A percentile compares a stretch with the other conserved stretches of the same genome.
These are phyloP conservation scores for Carcinoscorpius rotundicauda DNA, from an alignment of 1,140 invertebrate genomes.

Conservation along the genomic window DNA sequence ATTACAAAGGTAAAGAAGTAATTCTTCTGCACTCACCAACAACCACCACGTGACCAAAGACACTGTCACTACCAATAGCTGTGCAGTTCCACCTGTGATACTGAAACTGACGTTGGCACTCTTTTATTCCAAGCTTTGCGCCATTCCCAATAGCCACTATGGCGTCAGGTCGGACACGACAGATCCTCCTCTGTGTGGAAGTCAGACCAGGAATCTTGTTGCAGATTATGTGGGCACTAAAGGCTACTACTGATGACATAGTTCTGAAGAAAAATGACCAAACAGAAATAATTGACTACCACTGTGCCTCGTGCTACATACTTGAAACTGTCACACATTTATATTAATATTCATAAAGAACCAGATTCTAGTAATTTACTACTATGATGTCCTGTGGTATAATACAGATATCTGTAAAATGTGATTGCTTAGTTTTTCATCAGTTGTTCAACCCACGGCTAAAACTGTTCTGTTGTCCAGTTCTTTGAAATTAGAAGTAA, in stretches of 20 bases:
- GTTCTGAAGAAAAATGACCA: slow-evolving; percentile 7
- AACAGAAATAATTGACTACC: no score
- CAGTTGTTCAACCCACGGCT: no score
- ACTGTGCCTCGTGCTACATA: no score
- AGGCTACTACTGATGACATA: slow-evolving; percentile 24
- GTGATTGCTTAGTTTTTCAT: no score
- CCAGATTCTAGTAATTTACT: no score
- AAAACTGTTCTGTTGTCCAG: no score
- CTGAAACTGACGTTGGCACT: slow-evolving; percentile 75
- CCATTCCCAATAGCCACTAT: slow-evolving; percentile 37
- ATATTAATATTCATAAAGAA: no score
- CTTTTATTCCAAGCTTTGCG: slow-evolving; percentile 44
- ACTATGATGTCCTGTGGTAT: no score
- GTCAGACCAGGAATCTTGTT: slow-evolving; percentile 34
- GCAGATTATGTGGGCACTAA: slow-evolving; percentile 28
- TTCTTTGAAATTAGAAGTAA: no score
- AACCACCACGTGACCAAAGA: slow-evolving; percentile 40
- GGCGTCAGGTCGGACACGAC: slow-evolving; percentile 39
- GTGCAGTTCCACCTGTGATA: slow-evolving; percentile 85
- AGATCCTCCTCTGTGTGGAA: slow-evolving; percentile 39
- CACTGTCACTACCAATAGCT: slow-evolving; percentile 24
- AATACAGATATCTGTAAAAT: no score
- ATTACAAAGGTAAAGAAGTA: no score
- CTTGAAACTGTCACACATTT: no score
- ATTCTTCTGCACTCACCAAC: slow-evolving; percentile 37